phyloP scores from a whole-genome alignment of 2,888 invertebrate species.

The Platerodrilus igneus region DNA sequence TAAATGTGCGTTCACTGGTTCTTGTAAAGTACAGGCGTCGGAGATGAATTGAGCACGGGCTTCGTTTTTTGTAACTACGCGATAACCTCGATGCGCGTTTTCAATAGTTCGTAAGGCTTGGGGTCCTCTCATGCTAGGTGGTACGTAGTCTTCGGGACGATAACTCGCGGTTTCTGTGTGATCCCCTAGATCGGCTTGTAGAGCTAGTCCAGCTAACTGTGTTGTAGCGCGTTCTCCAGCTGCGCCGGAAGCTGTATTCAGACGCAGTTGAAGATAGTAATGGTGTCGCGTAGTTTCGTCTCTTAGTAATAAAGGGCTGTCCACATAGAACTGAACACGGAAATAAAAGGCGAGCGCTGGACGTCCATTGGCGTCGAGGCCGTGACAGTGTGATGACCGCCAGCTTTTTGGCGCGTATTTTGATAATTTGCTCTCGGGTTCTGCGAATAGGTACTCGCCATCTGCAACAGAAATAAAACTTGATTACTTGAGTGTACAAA shows the following conservation, averaged over 20 bases:
- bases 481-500: conserved; percentile 23
- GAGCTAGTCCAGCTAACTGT: conserved; percentile 81
- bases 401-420: conserved; percentile 96
- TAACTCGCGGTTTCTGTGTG: conserved; percentile 61
- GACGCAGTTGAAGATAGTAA: conserved; percentile 91
- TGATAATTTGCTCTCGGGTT: conserved; percentile 90
- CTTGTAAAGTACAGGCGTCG: conserved; percentile 77
- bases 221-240: conserved; percentile 64
- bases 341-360: conserved; percentile 86
- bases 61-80: conserved; percentile 69
- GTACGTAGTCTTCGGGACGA: conserved; percentile 82
- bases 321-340: conserved; percentile 90
- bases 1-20: conserved; percentile 86
- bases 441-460: conserved; percentile 93
- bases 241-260: conserved; percentile 71
- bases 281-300: conserved; percentile 90
- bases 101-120: conserved; percentile 59
- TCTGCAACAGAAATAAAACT: conserved; percentile 62
- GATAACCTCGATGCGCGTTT: conserved; percentile 75
- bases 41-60: conserved; percentile 86
- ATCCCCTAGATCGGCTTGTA: conserved; percentile 91
- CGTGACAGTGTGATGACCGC: conserved; percentile 90
- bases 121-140: conserved; percentile 58
- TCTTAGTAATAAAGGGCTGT: conserved; percentile 82
- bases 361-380: conserved; percentile 84